Evolutionary conservation across 2,113 vertebrate genomes (phyloP), one percentile per base, ranked within the genome.

Genomic region (Cacatua alba): DNA sequence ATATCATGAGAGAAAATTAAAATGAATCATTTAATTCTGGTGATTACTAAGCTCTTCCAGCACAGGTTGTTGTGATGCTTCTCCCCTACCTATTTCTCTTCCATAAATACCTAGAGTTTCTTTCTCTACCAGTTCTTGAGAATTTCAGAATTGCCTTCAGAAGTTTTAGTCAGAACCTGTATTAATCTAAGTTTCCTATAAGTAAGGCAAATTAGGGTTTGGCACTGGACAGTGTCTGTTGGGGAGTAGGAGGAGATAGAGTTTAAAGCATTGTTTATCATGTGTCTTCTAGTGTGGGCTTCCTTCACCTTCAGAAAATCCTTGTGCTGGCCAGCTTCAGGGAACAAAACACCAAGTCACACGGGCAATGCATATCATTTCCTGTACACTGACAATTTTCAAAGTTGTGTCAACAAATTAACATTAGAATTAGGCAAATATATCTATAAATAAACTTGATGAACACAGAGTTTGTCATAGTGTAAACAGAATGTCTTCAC

Each of bases 51-150:
- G 53, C 9, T 67, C 20, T 59, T 26, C 17, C 28, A 68, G 11
- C 24, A 44, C 14, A 37, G 4, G 9, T 31, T 52, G 10, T 15
- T 79, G 4, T 7, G 7, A 49, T 28, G 10, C 2, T 70, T 90
- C n/a, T 81, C n/a, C 44, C 74, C 7, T 4, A 33, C 7, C 46
- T 41, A 33, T 8, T 31, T 79, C 53, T 69, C 26, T 84, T 82
- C 17, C 5, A 4, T 25, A 13, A 67, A 67, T 46, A 7, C 8
- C 62, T 65, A 17, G 0, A 1, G 11, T 48, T 16, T 63, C 6
- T 68, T 91, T 76, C 19, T 55, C 49, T 63, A 7, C 1, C 29
- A 39, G 5, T 13, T 68, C 31, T 23, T 39, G 44, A 62, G 72
- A 87, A 90, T 16, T n/a, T 48, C 55, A 65, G 39, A 74, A 67